Percentiles rank a stretch among this genome's conserved stretches.
Evolutionary conservation across 1,140 invertebrate species (phyloP).

Genomic region (Bombyx mori): DNA sequence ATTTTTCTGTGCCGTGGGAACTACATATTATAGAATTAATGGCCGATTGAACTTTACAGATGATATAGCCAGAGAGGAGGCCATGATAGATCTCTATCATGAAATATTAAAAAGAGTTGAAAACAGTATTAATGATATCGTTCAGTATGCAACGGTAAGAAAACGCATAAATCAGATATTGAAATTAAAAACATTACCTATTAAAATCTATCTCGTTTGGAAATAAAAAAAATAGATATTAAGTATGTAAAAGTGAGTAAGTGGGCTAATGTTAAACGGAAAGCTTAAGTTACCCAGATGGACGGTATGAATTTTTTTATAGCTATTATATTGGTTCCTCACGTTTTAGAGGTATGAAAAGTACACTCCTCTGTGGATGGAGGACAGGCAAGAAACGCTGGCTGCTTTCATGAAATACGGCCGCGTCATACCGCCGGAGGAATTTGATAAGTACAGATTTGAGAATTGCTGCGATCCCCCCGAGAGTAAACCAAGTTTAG

Average conservation of each 20-base stretch:
- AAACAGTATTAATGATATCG: conserved; percentile 51
- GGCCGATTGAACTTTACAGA: conserved; percentile 22
- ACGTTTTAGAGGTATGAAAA: conserved; percentile 56
- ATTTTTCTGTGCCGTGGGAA: no score
- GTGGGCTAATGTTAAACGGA: no score
- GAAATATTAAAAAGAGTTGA: conserved; percentile 55
- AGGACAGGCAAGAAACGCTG: conserved; percentile 77
- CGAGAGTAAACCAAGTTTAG: conserved; percentile 48
- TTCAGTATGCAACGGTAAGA: conserved; percentile 51
- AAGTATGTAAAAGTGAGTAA: no score
- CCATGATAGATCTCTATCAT: conserved; percentile 57
- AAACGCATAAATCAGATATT: no score
- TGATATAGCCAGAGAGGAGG: conserved; percentile 47
- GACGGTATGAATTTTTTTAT: no score
- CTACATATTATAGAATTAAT: not conserved
- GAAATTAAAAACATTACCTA: no score
- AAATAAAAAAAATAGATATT: no score
- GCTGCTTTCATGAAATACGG: conserved; percentile 78
- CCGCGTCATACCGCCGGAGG: conserved; percentile 74
- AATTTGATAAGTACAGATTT: conserved; percentile 67
- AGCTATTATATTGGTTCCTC: no score
- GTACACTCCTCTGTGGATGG: conserved; percentile 78
- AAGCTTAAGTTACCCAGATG: no score
- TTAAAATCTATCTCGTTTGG: no score
- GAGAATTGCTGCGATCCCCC: conserved; percentile 72